These are phyloP conservation scores for Berghia stephanieae DNA, from an alignment of 1,140 invertebrate species.

Conservation along the genomic window DNA sequence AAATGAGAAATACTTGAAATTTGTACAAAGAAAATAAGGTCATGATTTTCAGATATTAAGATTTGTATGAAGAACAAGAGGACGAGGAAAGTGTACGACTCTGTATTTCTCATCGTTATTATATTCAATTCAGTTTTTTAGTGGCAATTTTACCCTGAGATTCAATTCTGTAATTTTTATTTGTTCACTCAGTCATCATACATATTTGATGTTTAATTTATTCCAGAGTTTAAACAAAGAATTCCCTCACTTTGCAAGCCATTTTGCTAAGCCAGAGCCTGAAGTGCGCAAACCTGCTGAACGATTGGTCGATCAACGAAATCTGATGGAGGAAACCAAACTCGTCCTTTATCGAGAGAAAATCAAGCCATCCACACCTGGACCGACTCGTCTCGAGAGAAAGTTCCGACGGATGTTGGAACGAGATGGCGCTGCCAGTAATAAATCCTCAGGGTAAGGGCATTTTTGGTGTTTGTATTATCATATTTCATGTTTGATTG, in stretches of 20 bases:
- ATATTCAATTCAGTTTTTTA: too few species aligned
- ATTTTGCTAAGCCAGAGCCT: conserved; percentile 43
- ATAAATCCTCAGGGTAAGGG: conserved; percentile 35
- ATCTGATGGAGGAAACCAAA: conserved; percentile 60
- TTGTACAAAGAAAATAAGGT: too few species aligned
- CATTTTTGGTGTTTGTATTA: background rate
- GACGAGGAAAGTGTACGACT: too few species aligned
- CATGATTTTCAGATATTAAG: too few species aligned
- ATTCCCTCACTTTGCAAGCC: conserved; percentile 47
- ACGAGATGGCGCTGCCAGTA: conserved; percentile 44
- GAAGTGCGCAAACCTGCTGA: conserved; percentile 45
- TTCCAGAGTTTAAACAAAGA: conserved; percentile 53
- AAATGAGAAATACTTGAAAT: too few species aligned
- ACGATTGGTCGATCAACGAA: conserved; percentile 59
- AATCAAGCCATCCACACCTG: conserved; percentile 42
- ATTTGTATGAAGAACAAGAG: too few species aligned
- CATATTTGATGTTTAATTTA: background rate
- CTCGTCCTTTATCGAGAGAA: conserved; percentile 54
- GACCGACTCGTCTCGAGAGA: conserved; percentile 50
- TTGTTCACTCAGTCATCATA: background rate
- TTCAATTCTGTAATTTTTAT: background rate
- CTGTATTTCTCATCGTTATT: too few species aligned
- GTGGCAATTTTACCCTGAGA: too few species aligned
- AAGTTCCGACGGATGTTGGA: conserved; percentile 55
- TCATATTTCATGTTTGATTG: background rate